Base-by-base conservation (phyloP, 2,888 invertebrate species). In the Cephus pulcher region DNA sequence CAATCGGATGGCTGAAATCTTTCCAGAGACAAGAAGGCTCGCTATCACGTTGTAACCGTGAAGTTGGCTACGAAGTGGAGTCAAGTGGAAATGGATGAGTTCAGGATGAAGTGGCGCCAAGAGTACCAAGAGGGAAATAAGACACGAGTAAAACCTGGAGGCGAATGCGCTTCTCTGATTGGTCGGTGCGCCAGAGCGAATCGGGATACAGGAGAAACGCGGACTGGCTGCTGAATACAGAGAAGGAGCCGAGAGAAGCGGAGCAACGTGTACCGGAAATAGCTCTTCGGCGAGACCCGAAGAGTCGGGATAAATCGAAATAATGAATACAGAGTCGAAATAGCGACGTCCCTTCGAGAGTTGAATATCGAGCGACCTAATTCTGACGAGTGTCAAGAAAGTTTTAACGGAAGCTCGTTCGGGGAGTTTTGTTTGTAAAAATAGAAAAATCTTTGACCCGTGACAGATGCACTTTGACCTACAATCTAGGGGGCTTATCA, bases 351-450 rank as follows among this genome's bases (percentile, higher is more conserved):
- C 83, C 83, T 87, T 88, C 86, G 82, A 82, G 76, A 80, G 80
- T 79, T 75, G 84, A 86, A 86, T 88, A 89, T 89, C 86, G 88
- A 89, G 82, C 86, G 89, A 89, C 89, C 89, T 82, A 89, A 80
- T 85, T 89, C 23, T 6, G 40, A 56, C 2, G 4, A 56, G 6
- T 56, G 15, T 56, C 40, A 56, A 56, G 40, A 56, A 56, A 56
- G 23, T 56, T 6, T 6, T 23, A 56, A 9, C 15, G 2, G 6
- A 56, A 56, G 23, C 23, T 9, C 9, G 40, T 56, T 23, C 40
- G 9, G 6, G 40, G 23, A 56, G 9, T 6, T 23, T 15, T 23
- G 6, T 6, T 56, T 9, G 40, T 56, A 56, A 56, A 23, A 56
- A 56, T 56, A 56, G 15, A 56, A 56, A 56, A 56, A 56, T 56